Evolutionary conservation across 1,140 invertebrate genomes (phyloP), one percentile per base, ranked within the genome.

Genomic region (Camponotus vicinus): DNA sequence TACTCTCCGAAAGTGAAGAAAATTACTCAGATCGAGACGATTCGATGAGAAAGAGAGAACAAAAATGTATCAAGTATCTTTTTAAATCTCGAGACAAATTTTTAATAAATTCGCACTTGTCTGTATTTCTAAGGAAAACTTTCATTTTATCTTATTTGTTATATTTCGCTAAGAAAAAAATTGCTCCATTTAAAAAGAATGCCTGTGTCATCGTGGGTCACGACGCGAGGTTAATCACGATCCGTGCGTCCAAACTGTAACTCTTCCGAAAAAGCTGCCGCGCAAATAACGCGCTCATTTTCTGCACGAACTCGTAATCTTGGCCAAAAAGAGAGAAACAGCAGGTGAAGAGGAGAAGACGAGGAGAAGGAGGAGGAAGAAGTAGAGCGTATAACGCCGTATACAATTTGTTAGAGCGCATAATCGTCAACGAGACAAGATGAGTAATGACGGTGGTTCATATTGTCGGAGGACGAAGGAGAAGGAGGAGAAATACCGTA

Each of bases 401-500:
- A 69, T 75, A 75, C 79, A 83, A 83, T 75, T 83, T 83, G 79
- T 83, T 83, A 83, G 79, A 75, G 79, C 79, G 79, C 69, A 75
- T 83, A 83, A 83, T 83, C 79, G 79, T 83, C 69, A 75, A 75
- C 79, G 79, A 83, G 79, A 83, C 79, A 75, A 83, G 55, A 83
- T 75, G 79, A 83, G 79, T 75, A 83, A 83, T 83, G 69, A 40
- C 79, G 79, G 69, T 83, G 79, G 79, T 83, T 75, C 55, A 75
- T 80, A 80, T 83, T 75, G 79, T 83, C 69, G 32, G 55, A 6
- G 67, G n/a, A 45, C 21, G 77, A 49, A 57, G 21, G 34, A 52
- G n/a, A 4, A 52, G 76, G n/a, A 67, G 52, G 21, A 71, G 67
- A 64, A 69, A 40, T 83, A 83, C 79, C 79, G 79, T 83, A 83